Evolutionary conservation across 2,888 invertebrate genomes (phyloP).

Genomic region (Scaptomyza flava): DNA sequence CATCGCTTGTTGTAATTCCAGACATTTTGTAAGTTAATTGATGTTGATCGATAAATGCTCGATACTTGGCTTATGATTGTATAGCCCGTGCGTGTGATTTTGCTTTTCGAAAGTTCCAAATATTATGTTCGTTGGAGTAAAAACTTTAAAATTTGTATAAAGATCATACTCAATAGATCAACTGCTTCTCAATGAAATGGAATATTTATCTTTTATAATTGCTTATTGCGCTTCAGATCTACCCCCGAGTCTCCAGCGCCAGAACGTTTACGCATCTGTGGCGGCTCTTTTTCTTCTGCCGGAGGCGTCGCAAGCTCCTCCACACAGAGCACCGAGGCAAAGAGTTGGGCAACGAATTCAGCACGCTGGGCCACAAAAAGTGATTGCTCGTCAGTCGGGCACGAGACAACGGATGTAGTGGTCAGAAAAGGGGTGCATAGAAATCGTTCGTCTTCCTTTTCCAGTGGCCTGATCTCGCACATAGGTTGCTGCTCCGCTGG

Average conservation of each 20-base stretch:
- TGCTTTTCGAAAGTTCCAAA: background rate
- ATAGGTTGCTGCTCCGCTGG: constrained; percentile 8
- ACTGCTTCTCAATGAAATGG: constrained; percentile 13
- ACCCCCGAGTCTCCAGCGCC: constrained; percentile 61
- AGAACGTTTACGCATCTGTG: constrained; percentile 26
- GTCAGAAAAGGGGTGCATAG: constrained; percentile 52
- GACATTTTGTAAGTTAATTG: background rate
- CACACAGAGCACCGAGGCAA: constrained; percentile 59
- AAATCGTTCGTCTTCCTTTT: constrained; percentile 49
- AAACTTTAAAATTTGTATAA: constrained; percentile 41
- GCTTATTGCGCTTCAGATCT: constrained; percentile 30
- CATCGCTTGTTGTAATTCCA: too few relatives aligned
- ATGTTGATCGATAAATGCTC: background rate
- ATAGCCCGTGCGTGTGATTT: background rate
- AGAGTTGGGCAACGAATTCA: constrained; percentile 63
- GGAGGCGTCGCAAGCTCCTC: constrained; percentile 38
- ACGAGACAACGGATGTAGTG: background rate
- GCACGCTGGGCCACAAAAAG: constrained; percentile 54
- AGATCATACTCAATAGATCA: constrained; percentile 11
- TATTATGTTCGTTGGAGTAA: background rate
- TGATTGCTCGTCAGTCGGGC: constrained; percentile 27
- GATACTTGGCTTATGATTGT: background rate
- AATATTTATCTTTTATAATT: constrained; percentile 17
- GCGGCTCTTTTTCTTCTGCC: background rate
- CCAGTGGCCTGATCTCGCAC: constrained; percentile 18